Evolutionary conservation across 2,113 vertebrate species (phyloP).

Genomic region (Irena cyanogastra): DNA sequence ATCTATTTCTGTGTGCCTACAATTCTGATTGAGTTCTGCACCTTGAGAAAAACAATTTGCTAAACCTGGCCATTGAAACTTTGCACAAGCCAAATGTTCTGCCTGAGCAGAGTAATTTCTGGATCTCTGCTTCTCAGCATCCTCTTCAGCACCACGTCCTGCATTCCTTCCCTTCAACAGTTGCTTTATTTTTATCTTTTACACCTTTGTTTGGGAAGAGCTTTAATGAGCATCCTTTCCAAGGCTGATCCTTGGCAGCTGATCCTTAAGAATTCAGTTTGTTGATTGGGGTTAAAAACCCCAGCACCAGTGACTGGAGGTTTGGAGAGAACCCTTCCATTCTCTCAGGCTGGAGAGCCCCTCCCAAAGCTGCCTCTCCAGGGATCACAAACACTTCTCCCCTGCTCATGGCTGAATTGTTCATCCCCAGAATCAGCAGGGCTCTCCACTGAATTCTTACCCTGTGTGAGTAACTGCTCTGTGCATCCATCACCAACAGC

Average conservation of each 20-base stretch:
- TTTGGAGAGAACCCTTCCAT: neutral
- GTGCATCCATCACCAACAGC: neutral
- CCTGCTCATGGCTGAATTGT: rapidly evolving
- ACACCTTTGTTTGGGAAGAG: neutral
- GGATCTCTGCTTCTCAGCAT: neutral
- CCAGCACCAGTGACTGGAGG: neutral
- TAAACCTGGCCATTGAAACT: neutral
- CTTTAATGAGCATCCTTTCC: neutral
- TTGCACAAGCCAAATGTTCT: rapidly evolving
- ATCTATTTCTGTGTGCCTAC: too few species aligned
- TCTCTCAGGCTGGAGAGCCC: neutral
- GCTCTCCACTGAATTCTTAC: neutral
- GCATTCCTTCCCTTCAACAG: neutral
- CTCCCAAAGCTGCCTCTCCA: neutral
- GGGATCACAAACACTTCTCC: neutral
- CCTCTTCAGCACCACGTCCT: neutral
- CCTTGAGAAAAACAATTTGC: neutral
- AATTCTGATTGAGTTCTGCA: neutral
- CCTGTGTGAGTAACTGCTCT: neutral
- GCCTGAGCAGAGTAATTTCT: neutral
- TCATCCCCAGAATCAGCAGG: neutral
- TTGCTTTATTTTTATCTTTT: neutral
- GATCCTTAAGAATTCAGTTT: neutral
- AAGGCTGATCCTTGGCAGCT: neutral
- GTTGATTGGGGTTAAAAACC: neutral